A percentile compares a stretch with the other conserved stretches of the same genome.
Evolutionary conservation across 2,113 vertebrate genomes (phyloP).

Genomic region (Salvelinus namaycush): DNA sequence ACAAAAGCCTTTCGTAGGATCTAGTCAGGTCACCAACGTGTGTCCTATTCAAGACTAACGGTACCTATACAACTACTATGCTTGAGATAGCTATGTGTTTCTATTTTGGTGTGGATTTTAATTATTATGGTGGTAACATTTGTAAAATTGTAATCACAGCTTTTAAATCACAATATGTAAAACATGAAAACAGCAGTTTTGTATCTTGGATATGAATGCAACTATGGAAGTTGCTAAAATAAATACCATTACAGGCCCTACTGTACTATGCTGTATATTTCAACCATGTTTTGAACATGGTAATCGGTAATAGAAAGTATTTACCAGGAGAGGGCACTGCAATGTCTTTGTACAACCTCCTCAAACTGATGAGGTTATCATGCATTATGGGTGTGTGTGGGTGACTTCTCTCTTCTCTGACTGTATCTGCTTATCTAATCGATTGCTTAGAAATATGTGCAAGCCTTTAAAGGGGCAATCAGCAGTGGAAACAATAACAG

Average conservation of each 20-base stretch:
- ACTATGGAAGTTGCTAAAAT: too few relatives aligned
- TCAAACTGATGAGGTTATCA: constrained; percentile 24
- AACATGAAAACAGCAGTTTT: not conserved
- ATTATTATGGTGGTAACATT: not conserved
- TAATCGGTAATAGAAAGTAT: constrained; percentile 25
- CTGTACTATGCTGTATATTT: not conserved
- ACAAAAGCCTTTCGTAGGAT: too few relatives aligned
- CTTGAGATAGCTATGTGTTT: not conserved
- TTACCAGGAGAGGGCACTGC: constrained; percentile 65
- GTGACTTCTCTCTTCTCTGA: constrained; percentile 4
- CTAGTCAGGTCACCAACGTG: too few relatives aligned
- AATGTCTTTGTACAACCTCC: constrained; percentile 17
- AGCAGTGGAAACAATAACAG: too few relatives aligned
- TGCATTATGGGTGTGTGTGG: constrained; percentile 17
- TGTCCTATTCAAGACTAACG: too few relatives aligned
- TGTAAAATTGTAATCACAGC: not conserved
- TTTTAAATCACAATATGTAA: not conserved
- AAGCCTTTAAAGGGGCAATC: too few relatives aligned
- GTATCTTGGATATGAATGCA: not conserved
- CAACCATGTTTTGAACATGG: constrained; percentile 11
- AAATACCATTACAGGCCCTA: not conserved
- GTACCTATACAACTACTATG: not conserved
- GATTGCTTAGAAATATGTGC: not conserved
- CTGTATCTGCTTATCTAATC: constrained; percentile 21
- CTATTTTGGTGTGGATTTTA: not conserved